These are phyloP conservation scores for Orycteropus afer DNA, from an alignment of 2,113 vertebrate species.

Conservation along the genomic window DNA sequence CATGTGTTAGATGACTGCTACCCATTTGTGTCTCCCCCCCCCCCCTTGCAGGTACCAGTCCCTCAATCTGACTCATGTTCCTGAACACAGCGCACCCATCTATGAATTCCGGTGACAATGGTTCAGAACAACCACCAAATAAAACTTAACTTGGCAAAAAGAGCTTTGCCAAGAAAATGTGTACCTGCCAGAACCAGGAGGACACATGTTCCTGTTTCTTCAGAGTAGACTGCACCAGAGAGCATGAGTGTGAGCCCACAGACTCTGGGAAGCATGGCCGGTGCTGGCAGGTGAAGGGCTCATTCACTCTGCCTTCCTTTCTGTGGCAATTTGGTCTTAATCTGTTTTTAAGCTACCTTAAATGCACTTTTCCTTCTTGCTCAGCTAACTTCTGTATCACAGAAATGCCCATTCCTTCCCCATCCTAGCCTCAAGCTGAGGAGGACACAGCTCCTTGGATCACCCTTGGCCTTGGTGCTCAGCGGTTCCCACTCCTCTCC, in stretches of 20 bases:
- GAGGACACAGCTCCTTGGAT: slow-evolving; percentile 60
- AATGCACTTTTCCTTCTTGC: slow-evolving; percentile 86
- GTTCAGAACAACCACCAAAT: slow-evolving; percentile 70
- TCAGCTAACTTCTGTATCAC: slow-evolving; percentile 84
- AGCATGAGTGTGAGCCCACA: slow-evolving; percentile 83
- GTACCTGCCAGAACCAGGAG: slow-evolving; percentile 83
- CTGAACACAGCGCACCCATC: slow-evolving; percentile 96
- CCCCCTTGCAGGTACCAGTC: slow-evolving; percentile 94
- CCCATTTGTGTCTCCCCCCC: background rate
- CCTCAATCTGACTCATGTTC: slow-evolving; percentile 95
- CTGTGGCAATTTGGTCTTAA: slow-evolving; percentile 83
- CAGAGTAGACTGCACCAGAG: slow-evolving; percentile 82
- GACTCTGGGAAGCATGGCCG: slow-evolving; percentile 77
- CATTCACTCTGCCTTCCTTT: slow-evolving; percentile 74
- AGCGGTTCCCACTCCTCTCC: slow-evolving; percentile 63
- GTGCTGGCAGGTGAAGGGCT: slow-evolving; percentile 30
- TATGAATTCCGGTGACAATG: slow-evolving; percentile 97
- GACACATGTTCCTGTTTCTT: slow-evolving; percentile 82
- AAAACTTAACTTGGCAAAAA: slow-evolving; percentile 83
- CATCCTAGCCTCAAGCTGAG: background rate
- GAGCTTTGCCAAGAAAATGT: slow-evolving; percentile 82
- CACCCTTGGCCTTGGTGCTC: slow-evolving; percentile 79
- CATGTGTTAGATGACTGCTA: background rate
- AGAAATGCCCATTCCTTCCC: slow-evolving; percentile 68
- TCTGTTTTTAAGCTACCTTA: slow-evolving; percentile 85